Percentiles rank a stretch among this genome's conserved stretches.
Evolutionary conservation across 2,888 invertebrate genomes (phyloP).

Genomic region (Hybos culiciformis): DNA sequence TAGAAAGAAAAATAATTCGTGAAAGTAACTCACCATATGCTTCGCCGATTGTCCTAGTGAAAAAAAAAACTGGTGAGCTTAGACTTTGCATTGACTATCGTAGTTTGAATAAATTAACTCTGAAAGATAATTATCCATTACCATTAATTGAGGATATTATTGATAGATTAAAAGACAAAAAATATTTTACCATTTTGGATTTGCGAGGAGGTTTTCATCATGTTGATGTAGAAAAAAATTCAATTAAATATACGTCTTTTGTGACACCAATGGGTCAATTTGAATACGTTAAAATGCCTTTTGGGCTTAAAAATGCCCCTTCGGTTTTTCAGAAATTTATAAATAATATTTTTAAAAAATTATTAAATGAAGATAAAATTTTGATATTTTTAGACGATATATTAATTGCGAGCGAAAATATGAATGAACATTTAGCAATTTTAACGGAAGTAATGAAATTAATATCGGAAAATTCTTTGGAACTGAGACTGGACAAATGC

Average conservation of each 20-base stretch:
- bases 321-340: conserved; percentile 2
- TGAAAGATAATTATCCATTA: conserved; percentile 13
- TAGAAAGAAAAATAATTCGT: conserved; percentile 10
- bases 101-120: conserved; percentile 12
- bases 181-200: conserved; percentile 16
- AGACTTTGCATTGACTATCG: conserved; percentile 15
- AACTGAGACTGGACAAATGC: conserved; percentile 11
- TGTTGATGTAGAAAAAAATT: conserved; percentile 11
- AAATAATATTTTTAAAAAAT: neutral
- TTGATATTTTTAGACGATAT: conserved; percentile 1
- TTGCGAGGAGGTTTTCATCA: conserved; percentile 15
- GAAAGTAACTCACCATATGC: conserved; percentile 13
- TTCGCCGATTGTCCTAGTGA: conserved; percentile 13
- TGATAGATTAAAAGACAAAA: conserved; percentile 13
- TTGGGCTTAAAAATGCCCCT: conserved; percentile 1
- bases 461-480: neutral
- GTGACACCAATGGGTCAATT: conserved; percentile 15
- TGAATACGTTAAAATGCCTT: conserved; percentile 10
- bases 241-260: conserved; percentile 15
- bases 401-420: conserved; percentile 4
- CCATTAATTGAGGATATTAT: conserved; percentile 13
- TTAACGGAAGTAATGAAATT: neutral
- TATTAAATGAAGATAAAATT: neutral
- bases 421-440: conserved; percentile 3
- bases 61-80: conserved; percentile 13